Evolutionary conservation across 2,888 invertebrate species (phyloP).

Genomic region (Leptinotarsa rubiginosa): DNA sequence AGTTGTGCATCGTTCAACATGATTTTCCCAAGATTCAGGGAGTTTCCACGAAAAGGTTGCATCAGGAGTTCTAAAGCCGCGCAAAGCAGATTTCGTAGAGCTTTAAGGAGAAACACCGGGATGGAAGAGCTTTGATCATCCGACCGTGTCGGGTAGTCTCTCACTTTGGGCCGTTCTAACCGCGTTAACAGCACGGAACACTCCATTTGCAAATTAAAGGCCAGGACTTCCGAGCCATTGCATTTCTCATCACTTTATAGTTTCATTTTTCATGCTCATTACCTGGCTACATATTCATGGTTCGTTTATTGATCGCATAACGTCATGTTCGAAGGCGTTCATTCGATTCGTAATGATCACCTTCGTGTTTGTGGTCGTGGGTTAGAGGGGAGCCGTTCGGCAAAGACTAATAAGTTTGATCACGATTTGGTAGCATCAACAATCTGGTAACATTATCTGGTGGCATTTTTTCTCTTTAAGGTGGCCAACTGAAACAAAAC

Average conservation of each 20-base stretch:
- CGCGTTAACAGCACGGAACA: conserved; percentile 59
- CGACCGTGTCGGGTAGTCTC: conserved; percentile 45
- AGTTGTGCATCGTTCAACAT: too few species aligned
- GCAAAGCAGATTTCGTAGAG: conserved; percentile 29
- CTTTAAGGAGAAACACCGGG: conserved; percentile 33
- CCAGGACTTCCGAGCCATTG: conserved; percentile 63
- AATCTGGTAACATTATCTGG: too few species aligned
- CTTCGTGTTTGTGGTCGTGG: not conserved
- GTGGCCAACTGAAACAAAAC: too few species aligned
- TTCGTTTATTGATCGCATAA: conserved; percentile 8
- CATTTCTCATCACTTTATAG: conserved; percentile 53
- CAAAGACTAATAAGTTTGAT: not conserved
- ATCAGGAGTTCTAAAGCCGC: conserved; percentile 24
- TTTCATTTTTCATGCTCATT: conserved; percentile 57
- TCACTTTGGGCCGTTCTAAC: conserved; percentile 53
- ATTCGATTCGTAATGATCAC: conserved; percentile 8
- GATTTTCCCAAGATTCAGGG: not conserved
- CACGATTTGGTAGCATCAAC: too few species aligned
- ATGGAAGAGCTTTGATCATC: conserved; percentile 56
- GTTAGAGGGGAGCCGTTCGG: not conserved
- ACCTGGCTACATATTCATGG: conserved; percentile 25
- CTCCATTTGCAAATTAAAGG: conserved; percentile 66
- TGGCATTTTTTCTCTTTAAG: too few species aligned
- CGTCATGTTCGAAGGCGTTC: not conserved
- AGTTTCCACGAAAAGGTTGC: not conserved